phyloP scores from a whole-genome alignment of 1,140 invertebrate genomes.

The Spodoptera litura region DNA sequence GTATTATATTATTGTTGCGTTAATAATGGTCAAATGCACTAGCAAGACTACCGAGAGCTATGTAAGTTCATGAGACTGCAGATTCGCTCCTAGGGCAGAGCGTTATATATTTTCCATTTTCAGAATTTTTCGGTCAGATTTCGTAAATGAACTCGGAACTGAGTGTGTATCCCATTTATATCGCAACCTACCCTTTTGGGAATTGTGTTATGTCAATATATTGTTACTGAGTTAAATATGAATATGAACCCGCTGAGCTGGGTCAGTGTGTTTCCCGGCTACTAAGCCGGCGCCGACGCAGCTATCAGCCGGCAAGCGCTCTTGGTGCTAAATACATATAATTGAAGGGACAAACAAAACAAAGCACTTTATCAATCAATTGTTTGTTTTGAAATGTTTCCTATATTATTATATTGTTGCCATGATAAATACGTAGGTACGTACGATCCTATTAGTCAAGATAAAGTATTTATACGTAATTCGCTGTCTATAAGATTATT shows the following conservation, averaged over 20 bases:
- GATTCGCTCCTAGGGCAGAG: too few relatives aligned
- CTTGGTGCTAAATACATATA: not conserved
- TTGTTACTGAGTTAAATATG: not conserved
- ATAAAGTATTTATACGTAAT: too few relatives aligned
- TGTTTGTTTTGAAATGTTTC: not conserved
- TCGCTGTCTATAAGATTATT: too few relatives aligned
- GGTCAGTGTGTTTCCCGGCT: slow-evolving; percentile 28
- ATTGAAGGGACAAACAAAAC: not conserved
- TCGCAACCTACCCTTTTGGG: not conserved
- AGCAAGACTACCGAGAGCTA: too few relatives aligned
- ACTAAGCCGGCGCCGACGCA: not conserved
- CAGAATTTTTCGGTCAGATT: too few relatives aligned
- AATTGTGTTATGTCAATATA: not conserved
- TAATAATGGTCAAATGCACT: too few relatives aligned
- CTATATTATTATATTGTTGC: not conserved
- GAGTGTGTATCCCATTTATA: too few relatives aligned
- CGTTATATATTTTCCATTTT: too few relatives aligned
- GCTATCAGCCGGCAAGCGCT: not conserved
- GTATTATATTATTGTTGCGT: too few relatives aligned
- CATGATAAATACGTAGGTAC: not conserved
- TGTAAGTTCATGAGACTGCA: too few relatives aligned
- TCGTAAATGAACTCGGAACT: too few relatives aligned
- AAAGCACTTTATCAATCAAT: slow-evolving; percentile 1
- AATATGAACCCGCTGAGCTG: not conserved
- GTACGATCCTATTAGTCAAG: too few relatives aligned